These are phyloP conservation scores for Actinemys pallida DNA, from an alignment of 2,113 vertebrate genomes.

Conservation along the genomic window DNA sequence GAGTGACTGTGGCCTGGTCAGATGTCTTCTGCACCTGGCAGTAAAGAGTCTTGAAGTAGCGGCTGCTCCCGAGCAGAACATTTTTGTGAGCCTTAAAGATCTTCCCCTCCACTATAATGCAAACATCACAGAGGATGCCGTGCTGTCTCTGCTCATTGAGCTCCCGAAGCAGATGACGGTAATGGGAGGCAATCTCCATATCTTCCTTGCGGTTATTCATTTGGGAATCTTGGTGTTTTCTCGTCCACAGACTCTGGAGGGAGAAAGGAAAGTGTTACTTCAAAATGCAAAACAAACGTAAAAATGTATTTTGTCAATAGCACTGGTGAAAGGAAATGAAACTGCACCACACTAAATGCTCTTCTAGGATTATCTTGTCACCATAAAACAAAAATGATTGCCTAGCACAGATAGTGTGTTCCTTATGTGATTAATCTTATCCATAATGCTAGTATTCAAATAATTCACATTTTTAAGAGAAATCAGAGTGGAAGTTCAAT, in stretches of 20 bases:
- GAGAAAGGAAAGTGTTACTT: neutral
- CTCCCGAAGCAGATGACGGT: slow-evolving; percentile 95
- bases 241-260: slow-evolving; percentile 84
- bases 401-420: neutral
- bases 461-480: neutral
- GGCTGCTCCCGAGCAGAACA: slow-evolving; percentile 95
- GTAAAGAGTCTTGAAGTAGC: slow-evolving; percentile 98
- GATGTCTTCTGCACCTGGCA: slow-evolving; percentile 97
- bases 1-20: slow-evolving; percentile 94
- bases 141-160: slow-evolving; percentile 97
- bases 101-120: slow-evolving; percentile 96
- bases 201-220: slow-evolving; percentile 99
- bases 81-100: slow-evolving; percentile 99
- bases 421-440: neutral
- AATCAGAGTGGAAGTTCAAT: neutral
- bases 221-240: slow-evolving; percentile 82
- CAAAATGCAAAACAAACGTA: neutral
- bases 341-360: neutral
- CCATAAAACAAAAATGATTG: neutral
- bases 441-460: neutral
- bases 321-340: too few species aligned
- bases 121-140: slow-evolving; percentile 96
- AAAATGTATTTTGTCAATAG: neutral
- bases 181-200: slow-evolving; percentile 99
- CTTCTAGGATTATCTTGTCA: neutral